Evolutionary conservation across 64 coral and sea anemone genomes (phyloP).

Genomic region (Montipora foliosa): DNA sequence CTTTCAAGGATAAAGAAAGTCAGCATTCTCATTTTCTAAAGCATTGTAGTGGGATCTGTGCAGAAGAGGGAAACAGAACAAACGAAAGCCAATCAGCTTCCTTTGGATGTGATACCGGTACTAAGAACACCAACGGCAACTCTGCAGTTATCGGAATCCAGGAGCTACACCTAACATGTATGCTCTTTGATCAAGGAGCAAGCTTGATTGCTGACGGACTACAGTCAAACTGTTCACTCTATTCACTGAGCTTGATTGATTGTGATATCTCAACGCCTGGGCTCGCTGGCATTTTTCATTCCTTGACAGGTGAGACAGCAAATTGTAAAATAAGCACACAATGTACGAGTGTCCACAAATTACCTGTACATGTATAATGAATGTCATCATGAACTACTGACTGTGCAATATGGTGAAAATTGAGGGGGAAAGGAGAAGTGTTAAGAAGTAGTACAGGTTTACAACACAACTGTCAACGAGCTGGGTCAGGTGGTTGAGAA

Average conservation of each 20-base stretch:
- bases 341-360: no score
- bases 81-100: not conserved
- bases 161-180: slow-evolving; percentile 48
- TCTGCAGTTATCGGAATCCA: slow-evolving; percentile 47
- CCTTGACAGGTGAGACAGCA: slow-evolving; percentile 43
- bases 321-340: no score
- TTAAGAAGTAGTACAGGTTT: no score
- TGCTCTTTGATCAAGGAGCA: slow-evolving; percentile 44
- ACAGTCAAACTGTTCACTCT: slow-evolving; percentile 44
- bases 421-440: no score
- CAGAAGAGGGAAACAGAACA: not conserved
- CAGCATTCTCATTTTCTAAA: not conserved
- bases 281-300: slow-evolving; percentile 47
- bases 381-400: no score
- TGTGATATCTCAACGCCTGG: slow-evolving; percentile 63
- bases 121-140: not conserved
- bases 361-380: no score
- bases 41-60: not conserved
- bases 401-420: no score
- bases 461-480: no score
- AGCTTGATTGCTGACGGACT: slow-evolving; percentile 42
- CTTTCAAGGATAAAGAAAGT: not conserved
- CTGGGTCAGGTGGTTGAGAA: no score
- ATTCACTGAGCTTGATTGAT: slow-evolving; percentile 47
- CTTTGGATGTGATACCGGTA: not conserved